Base-by-base conservation (phyloP, 2,888 invertebrate genomes). In the Sminthurides aquaticus region DNA sequence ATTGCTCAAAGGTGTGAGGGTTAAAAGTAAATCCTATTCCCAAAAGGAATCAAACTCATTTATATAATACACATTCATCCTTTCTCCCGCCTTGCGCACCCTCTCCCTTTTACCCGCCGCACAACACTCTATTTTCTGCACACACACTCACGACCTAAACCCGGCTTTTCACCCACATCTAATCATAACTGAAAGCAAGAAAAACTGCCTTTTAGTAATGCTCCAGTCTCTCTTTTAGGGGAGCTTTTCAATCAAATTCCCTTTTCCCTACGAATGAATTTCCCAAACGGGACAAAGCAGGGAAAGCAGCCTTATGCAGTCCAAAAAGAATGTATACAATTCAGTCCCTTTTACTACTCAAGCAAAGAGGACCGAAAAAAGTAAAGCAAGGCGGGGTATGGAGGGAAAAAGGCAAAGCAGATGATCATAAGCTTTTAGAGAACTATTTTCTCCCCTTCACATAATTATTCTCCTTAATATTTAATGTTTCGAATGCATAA, bases 1-100 rank as follows among this genome's bases (percentile, higher is more conserved):
- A 66, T 71, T 71, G 62, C 72, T 69, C 69, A 71, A 58, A 67
- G 73, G 73, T 68, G 73, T 71, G 62, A 73, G 71, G 65, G 73
- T 73, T 49, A 73, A 62, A 26, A 73, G 70, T 49, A 73, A 69
- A 70, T 73, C 73, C 73, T 73, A 60, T 59, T 60, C 56, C 62
- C 34, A 62, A 48, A 62, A 49, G n/a, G 49, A 48, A 62, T 34
- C 3, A 57, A 28, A 58, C 25, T 5, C n/a, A 58, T 34, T 52
- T 52, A 15, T 22, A 43, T 8, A 8, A 43, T 11, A 43, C n/a
- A 11, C 43, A 43, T 43, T 43, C 18, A 8, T 18, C 8, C 43
- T 43, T 43, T 43, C 43, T 43, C 18, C 43, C 8, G 43, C 43
- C 43, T 43, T 43, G 18, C 18, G 18, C 43, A 43, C 18, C 43